These are phyloP conservation scores for Chiroxiphia lanceolata DNA, from an alignment of 2,797 vertebrate genomes.

Conservation along the genomic window DNA sequence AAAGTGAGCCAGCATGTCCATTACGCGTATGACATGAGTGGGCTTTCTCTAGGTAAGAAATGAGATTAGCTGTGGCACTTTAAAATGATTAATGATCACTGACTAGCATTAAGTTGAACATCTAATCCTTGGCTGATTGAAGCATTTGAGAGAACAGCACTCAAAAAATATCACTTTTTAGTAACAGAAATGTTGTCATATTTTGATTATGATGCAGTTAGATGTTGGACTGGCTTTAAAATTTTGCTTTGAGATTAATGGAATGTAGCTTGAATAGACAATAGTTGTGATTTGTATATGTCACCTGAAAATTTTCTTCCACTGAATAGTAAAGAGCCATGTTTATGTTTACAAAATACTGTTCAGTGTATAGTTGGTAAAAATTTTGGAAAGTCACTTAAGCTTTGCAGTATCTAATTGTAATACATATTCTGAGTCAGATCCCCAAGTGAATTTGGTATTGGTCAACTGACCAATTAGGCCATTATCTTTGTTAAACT, in stretches of 20 bases:
- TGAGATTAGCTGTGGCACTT: constrained; percentile 24
- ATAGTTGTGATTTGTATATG: not conserved
- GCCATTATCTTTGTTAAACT: not conserved
- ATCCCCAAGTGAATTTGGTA: not conserved
- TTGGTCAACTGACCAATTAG: not conserved
- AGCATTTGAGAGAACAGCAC: not conserved
- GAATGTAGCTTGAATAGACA: not conserved
- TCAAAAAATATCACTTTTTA: not conserved
- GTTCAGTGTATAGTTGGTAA: not conserved
- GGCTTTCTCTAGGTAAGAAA: not conserved
- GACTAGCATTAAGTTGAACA: constrained; percentile 1
- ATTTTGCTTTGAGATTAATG: not conserved
- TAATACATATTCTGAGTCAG: not conserved
- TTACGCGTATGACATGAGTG: not conserved
- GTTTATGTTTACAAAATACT: not conserved
- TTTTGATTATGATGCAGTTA: not conserved
- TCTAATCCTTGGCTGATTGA: constrained; percentile 27
- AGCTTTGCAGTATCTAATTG: not conserved
- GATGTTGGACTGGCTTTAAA: not conserved
- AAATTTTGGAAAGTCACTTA: not conserved
- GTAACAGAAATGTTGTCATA: not conserved
- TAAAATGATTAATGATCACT: constrained; percentile 11
- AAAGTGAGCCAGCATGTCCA: not conserved
- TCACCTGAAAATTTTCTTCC: not conserved
- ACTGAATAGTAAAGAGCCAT: not conserved